Evolutionary conservation across 1,140 invertebrate species (phyloP).

Genomic region (Carcinoscorpius rotundicauda): DNA sequence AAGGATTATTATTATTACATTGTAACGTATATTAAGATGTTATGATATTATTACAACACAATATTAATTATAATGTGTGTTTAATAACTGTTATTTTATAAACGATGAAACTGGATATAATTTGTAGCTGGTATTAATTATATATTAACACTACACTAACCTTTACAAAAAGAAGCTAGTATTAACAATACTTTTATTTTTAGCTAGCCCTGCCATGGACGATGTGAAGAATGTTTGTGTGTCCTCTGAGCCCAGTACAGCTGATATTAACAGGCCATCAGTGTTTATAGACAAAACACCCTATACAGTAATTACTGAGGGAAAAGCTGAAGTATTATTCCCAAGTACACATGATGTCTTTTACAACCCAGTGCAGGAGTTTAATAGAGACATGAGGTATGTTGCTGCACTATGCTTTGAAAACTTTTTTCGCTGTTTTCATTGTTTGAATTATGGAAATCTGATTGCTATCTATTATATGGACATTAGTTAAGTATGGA

Average conservation of each 20-base stretch:
- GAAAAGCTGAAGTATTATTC: slow-evolving; percentile 54
- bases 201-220: no score
- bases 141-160: no score
- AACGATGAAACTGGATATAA: no score
- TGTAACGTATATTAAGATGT: no score
- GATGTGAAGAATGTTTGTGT: no score
- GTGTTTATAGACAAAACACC: not conserved
- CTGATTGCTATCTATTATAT: slow-evolving; percentile 10
- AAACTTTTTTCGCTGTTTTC: not conserved
- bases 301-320: slow-evolving; percentile 41
- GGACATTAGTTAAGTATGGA: slow-evolving; percentile 26
- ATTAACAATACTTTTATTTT: no score
- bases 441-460: not conserved
- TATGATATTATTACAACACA: no score
- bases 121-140: no score
- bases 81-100: no score
- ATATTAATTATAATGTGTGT: no score
- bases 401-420: slow-evolving; percentile 19
- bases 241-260: not conserved
- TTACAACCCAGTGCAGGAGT: slow-evolving; percentile 96
- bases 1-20: no score
- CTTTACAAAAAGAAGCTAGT: no score
- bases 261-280: not conserved
- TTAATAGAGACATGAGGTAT: slow-evolving; percentile 87
- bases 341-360: slow-evolving; percentile 60